Conservation (phyloP, 2,113 vertebrate species). For the Formicarius rufipectus region DNA sequence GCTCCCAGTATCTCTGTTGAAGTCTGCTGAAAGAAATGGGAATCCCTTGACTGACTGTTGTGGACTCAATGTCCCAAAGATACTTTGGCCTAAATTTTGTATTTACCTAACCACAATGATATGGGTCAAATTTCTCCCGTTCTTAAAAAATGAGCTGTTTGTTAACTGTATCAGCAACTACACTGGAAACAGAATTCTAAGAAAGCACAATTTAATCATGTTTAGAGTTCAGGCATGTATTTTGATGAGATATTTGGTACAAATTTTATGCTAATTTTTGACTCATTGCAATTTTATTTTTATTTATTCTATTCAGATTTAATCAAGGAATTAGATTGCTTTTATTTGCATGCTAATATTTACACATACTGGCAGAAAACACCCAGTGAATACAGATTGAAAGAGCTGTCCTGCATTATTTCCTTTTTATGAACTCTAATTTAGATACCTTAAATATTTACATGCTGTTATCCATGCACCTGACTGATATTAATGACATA, state of each 20-base stretch:
- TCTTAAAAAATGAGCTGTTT: not conserved
- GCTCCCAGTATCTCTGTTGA: not conserved
- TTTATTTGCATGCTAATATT: not conserved
- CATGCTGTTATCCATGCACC: not conserved
- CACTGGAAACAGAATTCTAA: not conserved
- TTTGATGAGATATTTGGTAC: not conserved
- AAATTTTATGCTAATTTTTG: not conserved
- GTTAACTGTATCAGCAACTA: not conserved
- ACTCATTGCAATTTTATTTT: not conserved
- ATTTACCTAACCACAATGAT: not conserved
- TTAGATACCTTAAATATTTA: not conserved
- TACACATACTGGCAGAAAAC: not conserved
- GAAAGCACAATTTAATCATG: not conserved
- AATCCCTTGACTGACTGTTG: not conserved
- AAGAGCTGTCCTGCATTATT: not conserved
- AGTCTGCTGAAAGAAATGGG: not conserved
- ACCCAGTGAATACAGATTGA: not conserved
- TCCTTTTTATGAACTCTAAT: not conserved
- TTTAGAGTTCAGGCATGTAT: not conserved
- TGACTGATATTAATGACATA: not conserved
- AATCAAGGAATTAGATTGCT: not conserved
- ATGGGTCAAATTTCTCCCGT: not conserved
- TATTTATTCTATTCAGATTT: not conserved
- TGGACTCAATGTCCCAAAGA: not conserved
- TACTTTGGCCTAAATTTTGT: not conserved